Evolutionary conservation across 2,797 vertebrate species (phyloP).

Genomic region (Hemibagrus guttatus): DNA sequence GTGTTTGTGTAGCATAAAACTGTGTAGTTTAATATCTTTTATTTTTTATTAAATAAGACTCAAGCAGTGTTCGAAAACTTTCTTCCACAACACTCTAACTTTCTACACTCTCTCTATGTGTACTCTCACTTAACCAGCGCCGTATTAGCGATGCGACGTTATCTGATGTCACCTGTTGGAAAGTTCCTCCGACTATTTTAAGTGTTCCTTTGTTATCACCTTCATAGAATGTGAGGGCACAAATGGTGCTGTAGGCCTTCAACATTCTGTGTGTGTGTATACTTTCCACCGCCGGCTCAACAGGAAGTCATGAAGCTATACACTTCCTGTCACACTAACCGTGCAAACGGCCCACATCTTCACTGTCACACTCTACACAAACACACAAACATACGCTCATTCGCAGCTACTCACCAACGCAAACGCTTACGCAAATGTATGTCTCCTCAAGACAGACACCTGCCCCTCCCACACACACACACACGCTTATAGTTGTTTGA

Average conservation of each 20-base stretch:
- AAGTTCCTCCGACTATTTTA: slow-evolving; percentile 45
- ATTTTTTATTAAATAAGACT: not conserved
- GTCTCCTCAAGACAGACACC: slow-evolving; percentile 6
- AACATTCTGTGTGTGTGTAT: not conserved
- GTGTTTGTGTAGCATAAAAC: not conserved
- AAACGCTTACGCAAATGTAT: slow-evolving; percentile 16
- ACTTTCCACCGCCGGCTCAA: slow-evolving; percentile 47
- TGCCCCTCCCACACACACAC: slow-evolving; percentile 20
- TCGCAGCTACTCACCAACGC: not conserved
- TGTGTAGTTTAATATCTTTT: not conserved
- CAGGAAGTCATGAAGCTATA: slow-evolving; percentile 52
- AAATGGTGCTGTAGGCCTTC: not conserved
- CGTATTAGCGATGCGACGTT: slow-evolving; percentile 2
- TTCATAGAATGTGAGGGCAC: slow-evolving; percentile 21
- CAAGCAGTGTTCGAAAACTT: not conserved
- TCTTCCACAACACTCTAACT: not conserved
- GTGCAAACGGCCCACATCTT: slow-evolving; percentile 36
- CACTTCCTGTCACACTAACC: slow-evolving; percentile 49
- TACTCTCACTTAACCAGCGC: not conserved
- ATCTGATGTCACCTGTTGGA: slow-evolving; percentile 37
- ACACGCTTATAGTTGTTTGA: not conserved
- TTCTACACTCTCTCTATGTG: not conserved
- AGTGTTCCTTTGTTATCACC: slow-evolving; percentile 29
- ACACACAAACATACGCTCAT: not conserved
- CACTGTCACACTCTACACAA: not conserved